Base-by-base conservation (phyloP, 2,113 vertebrate genomes). In the Aspiorhynchus laticeps region DNA sequence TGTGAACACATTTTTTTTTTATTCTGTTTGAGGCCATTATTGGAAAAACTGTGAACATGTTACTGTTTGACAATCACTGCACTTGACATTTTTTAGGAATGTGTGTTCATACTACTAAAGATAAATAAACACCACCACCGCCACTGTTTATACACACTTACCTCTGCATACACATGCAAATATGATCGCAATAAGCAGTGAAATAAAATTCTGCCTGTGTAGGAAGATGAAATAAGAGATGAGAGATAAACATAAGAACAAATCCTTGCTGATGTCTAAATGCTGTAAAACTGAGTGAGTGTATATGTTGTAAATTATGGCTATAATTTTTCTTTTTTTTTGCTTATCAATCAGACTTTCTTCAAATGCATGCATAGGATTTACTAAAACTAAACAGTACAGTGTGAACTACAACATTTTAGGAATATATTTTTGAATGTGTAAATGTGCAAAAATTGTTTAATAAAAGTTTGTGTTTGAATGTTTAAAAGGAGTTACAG, bases 11-110 rank as follows among this genome's bases (percentile, higher is more conserved):
- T 15, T 9, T 3, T 36, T 33, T 31, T 46, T 5, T 14, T 2
- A 5, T 46, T 38, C 33, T 24, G 61, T 33, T 14, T 21, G 41
- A 48, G 43, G 7, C 63, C 11, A 3, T 33, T 65, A 67, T 31
- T 36, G 63, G 9, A 51, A 83, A 71, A 71, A 48, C 81, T 83
- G 59, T 65, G 80, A 82, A 65, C 1, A 28, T 43, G 21, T 28
- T 81, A 83, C 26, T 53, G 41, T 71, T 83, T 78, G 81, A 83
- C 81, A 83, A 83, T 83, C 81, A 83, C 28, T 7, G 26, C 10
- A 83, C 43, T 41, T 21, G 8, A 67, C 17, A 7, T 38, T 65
- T 80, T 28, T 53, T 17, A 26, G 31, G 2, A 41, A 26, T 2
- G 59, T 59, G 12, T 24, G 14, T 48, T 10, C 28, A 51, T 51